These are phyloP conservation scores for Pangasius djambal DNA, from an alignment of 2,797 vertebrate genomes.

Conservation along the genomic window DNA sequence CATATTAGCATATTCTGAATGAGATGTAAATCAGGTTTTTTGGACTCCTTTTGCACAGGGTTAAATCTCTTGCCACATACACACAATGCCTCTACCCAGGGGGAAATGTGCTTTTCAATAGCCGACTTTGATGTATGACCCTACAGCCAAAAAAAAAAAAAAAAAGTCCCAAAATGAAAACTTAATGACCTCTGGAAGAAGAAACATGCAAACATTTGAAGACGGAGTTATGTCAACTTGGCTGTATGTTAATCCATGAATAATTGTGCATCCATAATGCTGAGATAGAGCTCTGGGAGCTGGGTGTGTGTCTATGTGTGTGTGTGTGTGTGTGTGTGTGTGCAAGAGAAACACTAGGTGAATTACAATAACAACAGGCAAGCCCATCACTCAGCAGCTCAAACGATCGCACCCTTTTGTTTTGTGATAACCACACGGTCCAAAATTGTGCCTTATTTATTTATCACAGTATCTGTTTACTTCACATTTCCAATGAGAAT, in stretches of 20 bases:
- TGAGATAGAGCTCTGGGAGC: constrained; percentile 57
- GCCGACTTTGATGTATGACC: constrained; percentile 62
- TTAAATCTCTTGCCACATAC: constrained; percentile 67
- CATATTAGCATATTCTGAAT: constrained; percentile 81
- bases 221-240: constrained; percentile 71
- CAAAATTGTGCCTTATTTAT: not conserved
- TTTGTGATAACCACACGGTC: constrained; percentile 12
- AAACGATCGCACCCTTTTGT: constrained; percentile 56
- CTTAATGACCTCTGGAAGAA: constrained; percentile 62
- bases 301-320: constrained; percentile 40
- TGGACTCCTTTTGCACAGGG: constrained; percentile 71
- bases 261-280: constrained; percentile 68
- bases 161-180: constrained; percentile 62
- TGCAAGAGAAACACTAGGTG: constrained; percentile 61
- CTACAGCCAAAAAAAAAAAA: constrained; percentile 65
- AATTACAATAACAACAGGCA: constrained; percentile 71
- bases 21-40: constrained; percentile 77
- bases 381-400: constrained; percentile 62
- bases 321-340: constrained; percentile 40
- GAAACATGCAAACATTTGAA: constrained; percentile 63
- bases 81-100: constrained; percentile 64
- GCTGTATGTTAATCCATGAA: constrained; percentile 72
- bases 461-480: not conserved
- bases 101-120: constrained; percentile 62
- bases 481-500: not conserved